phyloP scores from a whole-genome alignment of 30 jellyfish, hydroid and myxozoan species.

The Phacellophora camtschatica region DNA sequence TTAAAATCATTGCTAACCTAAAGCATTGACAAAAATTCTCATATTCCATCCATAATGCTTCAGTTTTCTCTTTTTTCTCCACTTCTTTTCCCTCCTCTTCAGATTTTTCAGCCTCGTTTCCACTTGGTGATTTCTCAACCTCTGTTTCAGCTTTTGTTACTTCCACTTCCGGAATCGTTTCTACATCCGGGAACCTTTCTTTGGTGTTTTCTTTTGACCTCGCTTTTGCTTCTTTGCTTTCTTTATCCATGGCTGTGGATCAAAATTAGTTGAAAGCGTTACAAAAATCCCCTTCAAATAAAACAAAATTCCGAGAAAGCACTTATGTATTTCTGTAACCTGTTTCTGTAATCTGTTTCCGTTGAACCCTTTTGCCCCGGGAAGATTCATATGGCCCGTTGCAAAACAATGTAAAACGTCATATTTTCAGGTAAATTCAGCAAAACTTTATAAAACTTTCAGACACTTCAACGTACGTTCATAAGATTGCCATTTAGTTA shows the following conservation, averaged over 20 bases:
- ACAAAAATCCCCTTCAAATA: no score
- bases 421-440: no score
- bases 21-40: conserved; percentile 77
- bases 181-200: conserved; percentile 26
- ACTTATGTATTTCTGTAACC: no score
- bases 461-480: no score
- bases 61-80: conserved; percentile 20
- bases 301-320: no score
- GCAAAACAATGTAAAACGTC: no score
- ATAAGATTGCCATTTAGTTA: no score
- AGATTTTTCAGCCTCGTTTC: conserved; percentile 57
- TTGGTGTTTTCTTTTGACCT: neutral
- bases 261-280: neutral
- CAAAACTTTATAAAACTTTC: no score
- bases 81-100: conserved; percentile 65
- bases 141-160: conserved; percentile 20
- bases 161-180: conserved; percentile 63
- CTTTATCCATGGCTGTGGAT: conserved; percentile 2
- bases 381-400: no score
- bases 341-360: no score
- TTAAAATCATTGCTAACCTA: no score
- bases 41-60: conserved; percentile 84
- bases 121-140: neutral
- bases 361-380: no score
- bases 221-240: conserved; percentile 8